Conservation (phyloP, 2,888 invertebrate species). For the Dendrolimus houi region DNA sequence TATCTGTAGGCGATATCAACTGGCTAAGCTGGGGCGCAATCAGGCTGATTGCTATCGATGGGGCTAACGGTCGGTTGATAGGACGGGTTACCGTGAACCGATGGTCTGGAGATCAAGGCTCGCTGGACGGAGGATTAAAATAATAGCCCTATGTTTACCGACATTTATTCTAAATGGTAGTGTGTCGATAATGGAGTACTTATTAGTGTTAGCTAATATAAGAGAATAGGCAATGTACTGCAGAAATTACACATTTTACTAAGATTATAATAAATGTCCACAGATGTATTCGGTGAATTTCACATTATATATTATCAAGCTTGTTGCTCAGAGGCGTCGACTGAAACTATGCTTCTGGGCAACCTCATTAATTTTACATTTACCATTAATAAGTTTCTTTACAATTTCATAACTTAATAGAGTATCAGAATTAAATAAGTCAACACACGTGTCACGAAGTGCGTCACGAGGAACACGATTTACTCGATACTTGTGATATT, state of each 20-base stretch:
- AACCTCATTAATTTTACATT: too few relatives aligned
- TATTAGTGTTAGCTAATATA: neutral
- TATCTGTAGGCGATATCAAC: neutral
- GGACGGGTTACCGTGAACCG: constrained; percentile 24
- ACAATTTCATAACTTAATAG: too few relatives aligned
- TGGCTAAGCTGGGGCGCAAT: constrained; percentile 21
- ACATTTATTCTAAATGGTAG: constrained; percentile 10
- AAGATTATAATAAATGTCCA: too few relatives aligned
- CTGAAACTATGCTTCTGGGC: too few relatives aligned
- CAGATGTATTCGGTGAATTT: too few relatives aligned
- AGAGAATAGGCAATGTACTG: neutral
- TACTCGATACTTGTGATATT: too few relatives aligned
- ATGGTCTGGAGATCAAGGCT: constrained; percentile 14
- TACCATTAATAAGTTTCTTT: too few relatives aligned
- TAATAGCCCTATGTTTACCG: constrained; percentile 22
- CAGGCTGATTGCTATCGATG: constrained; percentile 41
- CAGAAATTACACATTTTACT: neutral
- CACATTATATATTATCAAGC: too few relatives aligned
- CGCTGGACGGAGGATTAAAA: constrained; percentile 3
- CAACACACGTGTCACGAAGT: too few relatives aligned
- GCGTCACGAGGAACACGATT: too few relatives aligned
- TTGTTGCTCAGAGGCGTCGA: too few relatives aligned
- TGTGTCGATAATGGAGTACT: constrained; percentile 6
- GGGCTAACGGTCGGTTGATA: constrained; percentile 26
- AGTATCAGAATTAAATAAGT: too few relatives aligned